phyloP scores from a whole-genome alignment of 2,113 vertebrate genomes.

The Struthidea cinerea region DNA sequence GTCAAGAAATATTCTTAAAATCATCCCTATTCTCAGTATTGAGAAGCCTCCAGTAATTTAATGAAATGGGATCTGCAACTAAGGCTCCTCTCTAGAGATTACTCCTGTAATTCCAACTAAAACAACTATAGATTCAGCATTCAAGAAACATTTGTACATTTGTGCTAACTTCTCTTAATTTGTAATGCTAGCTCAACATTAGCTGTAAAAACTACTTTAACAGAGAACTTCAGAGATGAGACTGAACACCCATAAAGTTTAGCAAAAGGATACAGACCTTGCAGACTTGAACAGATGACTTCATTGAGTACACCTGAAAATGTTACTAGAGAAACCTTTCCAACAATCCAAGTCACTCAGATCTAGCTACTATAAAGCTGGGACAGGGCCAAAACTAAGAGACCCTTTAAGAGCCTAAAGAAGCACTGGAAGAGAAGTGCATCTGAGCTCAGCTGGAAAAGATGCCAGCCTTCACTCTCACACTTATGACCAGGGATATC shows the following conservation, averaged over 20 bases:
- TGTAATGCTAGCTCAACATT: neutral
- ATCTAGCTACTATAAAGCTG: neutral
- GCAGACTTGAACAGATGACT: neutral
- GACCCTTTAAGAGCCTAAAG: rapidly evolving
- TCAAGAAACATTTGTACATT: neutral
- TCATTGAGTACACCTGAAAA: neutral
- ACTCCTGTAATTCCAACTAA: neutral
- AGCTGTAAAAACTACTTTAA: neutral
- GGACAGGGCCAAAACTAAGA: neutral
- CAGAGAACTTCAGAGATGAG: neutral
- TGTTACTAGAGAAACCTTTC: neutral
- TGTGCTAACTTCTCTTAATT: neutral
- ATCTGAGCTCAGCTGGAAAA: neutral
- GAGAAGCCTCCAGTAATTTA: neutral
- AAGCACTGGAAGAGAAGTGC: rapidly evolving
- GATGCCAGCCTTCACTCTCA: neutral
- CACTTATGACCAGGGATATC: rapidly evolving
- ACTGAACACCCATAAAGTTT: rapidly evolving
- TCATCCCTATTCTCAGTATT: neutral
- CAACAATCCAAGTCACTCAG: neutral
- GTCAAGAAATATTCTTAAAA: neutral
- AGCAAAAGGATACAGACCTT: neutral
- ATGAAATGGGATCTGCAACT: neutral
- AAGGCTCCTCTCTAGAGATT: neutral
- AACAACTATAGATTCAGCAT: neutral